Evolutionary conservation across 2,888 invertebrate species (phyloP), one percentile per base, ranked within the genome.

Genomic region (Helicoverpa assulta): DNA sequence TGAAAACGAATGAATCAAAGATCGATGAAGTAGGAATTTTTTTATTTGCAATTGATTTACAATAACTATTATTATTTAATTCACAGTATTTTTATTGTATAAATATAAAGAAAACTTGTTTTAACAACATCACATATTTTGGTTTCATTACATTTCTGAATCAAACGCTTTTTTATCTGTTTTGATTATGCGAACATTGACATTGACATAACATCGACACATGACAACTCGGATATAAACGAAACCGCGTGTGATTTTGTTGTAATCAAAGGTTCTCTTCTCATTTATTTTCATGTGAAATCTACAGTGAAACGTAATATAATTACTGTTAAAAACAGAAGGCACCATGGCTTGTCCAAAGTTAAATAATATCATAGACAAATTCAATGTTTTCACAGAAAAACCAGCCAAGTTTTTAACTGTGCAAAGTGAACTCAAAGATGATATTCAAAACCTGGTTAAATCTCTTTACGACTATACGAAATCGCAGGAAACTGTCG

Each of bases 401-500:
- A 95, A 95, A 91, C 95, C 94, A 53, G 91, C 88, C 3, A 94
- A 93, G 83, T 95, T 90, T 87, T 87, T 95, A 60, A 96, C 97
- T 74, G 92, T 96, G 12, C 97, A 97, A 87, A 93, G 94, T 59
- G 92, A 96, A 57, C 86, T 96, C 59, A 94, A 96, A 43, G 87
- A 95, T n/a, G 92, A 96, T 76, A 93, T 98, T 52, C 96, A 96
- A 89, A 88, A 90, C 58, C 91, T 97, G 26, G 93, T 98, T 56
- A 98, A 98, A 94, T 86, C 94, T 26, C 88, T 97, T 0, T 98
- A 98, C 87, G 97, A 97, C 86, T 96, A 96, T 37, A 96, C 97
- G 1, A 96, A 97, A 91, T 87, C 87, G 2, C 92, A 96, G 67
- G 96, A 97, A 87, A 91, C 92, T 53, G 87, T 83, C 29, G 78